Evolutionary conservation across 2,113 vertebrate genomes (phyloP).

Genomic region (Cephalophus harveyi): DNA sequence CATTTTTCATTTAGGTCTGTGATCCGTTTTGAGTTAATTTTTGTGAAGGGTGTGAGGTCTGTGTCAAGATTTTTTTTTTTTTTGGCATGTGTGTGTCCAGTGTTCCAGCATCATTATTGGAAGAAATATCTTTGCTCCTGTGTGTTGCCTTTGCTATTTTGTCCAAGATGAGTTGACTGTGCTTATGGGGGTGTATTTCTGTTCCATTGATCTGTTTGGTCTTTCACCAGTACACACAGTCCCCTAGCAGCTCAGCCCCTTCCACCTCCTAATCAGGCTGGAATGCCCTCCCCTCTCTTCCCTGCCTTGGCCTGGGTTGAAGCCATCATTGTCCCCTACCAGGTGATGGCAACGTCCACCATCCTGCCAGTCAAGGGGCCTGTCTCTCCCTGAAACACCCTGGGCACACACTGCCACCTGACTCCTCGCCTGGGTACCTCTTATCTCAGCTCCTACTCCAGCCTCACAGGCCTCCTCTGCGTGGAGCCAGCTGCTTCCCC

Average conservation of each 20-base stretch:
- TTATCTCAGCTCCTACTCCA: neutral
- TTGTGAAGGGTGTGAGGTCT: neutral
- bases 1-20: neutral
- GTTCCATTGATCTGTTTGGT: neutral
- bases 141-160: neutral
- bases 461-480: neutral
- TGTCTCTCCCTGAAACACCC: neutral
- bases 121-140: neutral
- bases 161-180: neutral
- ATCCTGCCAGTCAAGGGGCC: neutral
- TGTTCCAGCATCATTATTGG: neutral
- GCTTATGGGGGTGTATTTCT: neutral
- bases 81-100: neutral
- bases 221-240: neutral
- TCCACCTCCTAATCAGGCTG: neutral
- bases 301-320: neutral
- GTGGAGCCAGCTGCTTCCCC: neutral
- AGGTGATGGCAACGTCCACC: neutral
- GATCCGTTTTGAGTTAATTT: neutral
- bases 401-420: rapidly evolving
- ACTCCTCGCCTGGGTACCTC: neutral
- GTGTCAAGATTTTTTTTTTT: neutral
- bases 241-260: neutral
- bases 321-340: neutral
- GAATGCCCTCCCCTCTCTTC: too few relatives aligned